Evolutionary conservation across 2,113 vertebrate species (phyloP).

Genomic region (Pseudolaguvia tuberculata): DNA sequence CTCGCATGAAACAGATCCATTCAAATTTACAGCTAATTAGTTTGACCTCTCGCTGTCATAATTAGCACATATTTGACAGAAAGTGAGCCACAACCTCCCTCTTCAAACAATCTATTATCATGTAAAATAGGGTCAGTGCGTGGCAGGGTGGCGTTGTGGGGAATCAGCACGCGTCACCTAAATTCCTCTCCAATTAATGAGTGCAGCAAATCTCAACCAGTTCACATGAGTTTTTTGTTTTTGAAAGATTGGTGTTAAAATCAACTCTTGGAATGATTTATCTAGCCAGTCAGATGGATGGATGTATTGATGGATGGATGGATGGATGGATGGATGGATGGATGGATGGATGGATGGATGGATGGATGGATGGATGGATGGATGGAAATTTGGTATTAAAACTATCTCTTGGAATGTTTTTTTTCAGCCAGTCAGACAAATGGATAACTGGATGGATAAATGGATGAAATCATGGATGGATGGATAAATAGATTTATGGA

Average conservation of each 20-base stretch:
- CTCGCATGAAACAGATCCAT: slow-evolving; percentile 21
- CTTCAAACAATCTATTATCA: slow-evolving; percentile 56
- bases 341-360: background rate
- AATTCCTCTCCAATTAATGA: slow-evolving; percentile 28
- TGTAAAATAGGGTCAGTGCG: slow-evolving; percentile 58
- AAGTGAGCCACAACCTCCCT: slow-evolving; percentile 49
- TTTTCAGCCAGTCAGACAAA: too few relatives aligned
- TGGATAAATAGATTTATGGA: too few relatives aligned
- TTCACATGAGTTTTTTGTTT: background rate
- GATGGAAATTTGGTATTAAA: too few relatives aligned
- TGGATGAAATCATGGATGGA: too few relatives aligned
- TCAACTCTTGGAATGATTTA: too few relatives aligned
- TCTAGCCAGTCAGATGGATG: too few relatives aligned
- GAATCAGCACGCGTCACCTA: slow-evolving; percentile 36
- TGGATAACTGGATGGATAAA: too few relatives aligned
- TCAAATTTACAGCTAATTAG: slow-evolving; percentile 72
- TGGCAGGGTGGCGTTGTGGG: slow-evolving; percentile 43
- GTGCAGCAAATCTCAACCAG: slow-evolving; percentile 6
- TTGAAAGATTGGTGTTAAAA: too few relatives aligned
- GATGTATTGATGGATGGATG: too few relatives aligned
- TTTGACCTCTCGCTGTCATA: slow-evolving; percentile 71
- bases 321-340: background rate
- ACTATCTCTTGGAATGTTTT: too few relatives aligned
- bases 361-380: too few relatives aligned
- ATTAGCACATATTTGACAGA: slow-evolving; percentile 61